Conservation (phyloP, 1,140 invertebrate species). For the Drosophila subobscura region DNA sequence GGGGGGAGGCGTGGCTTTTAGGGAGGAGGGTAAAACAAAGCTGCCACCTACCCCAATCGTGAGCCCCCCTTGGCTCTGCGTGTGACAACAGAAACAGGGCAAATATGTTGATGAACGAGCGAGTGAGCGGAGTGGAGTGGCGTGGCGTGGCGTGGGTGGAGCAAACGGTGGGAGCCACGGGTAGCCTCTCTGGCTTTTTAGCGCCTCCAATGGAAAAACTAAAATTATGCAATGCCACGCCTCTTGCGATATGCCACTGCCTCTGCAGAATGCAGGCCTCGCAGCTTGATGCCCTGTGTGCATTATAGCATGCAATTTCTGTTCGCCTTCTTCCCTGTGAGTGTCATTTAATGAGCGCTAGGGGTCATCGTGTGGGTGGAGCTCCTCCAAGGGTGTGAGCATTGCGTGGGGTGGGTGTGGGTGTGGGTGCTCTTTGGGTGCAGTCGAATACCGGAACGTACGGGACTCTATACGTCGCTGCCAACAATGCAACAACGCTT, state of each 20-base stretch:
- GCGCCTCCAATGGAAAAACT: slow-evolving; percentile 63
- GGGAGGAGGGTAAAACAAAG: slow-evolving; percentile 10
- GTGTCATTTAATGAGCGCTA: slow-evolving; percentile 78
- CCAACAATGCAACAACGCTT: slow-evolving; percentile 64
- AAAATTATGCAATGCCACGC: slow-evolving; percentile 78
- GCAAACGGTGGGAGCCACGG: slow-evolving; percentile 4
- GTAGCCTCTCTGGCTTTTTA: slow-evolving; percentile 61
- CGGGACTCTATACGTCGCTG: neutral
- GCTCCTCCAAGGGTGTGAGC: neutral
- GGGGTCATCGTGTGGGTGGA: slow-evolving; percentile 8
- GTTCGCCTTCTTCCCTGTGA: slow-evolving; percentile 57
- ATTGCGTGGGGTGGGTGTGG: neutral
- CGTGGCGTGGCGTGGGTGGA: neutral
- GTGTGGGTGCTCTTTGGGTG: neutral
- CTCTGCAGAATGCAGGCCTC: neutral
- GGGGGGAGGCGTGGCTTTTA: slow-evolving; percentile 2
- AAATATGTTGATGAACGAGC: slow-evolving; percentile 2
- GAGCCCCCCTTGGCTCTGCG: slow-evolving; percentile 25
- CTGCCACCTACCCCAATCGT: slow-evolving; percentile 1
- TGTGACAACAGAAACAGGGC: slow-evolving; percentile 59
- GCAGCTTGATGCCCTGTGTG: slow-evolving; percentile 34
- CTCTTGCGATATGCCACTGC: slow-evolving; percentile 12
- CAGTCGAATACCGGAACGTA: neutral
- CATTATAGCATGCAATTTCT: slow-evolving; percentile 79
- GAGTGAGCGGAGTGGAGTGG: too few relatives aligned